These are phyloP conservation scores for Piprites chloris DNA, from an alignment of 2,113 vertebrate genomes.

Conservation along the genomic window DNA sequence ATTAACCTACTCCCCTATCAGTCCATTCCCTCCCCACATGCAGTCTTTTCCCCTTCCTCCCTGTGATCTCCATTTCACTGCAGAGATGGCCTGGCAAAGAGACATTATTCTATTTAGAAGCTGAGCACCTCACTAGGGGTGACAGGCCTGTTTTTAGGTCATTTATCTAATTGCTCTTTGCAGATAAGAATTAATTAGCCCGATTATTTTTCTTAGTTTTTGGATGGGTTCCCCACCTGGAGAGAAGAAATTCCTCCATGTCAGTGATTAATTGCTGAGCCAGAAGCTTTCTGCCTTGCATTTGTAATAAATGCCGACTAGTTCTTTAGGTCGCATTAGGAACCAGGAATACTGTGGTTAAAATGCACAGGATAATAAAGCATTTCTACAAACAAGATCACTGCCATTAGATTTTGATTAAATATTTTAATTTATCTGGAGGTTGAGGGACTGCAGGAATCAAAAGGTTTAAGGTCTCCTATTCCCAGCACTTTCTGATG, in stretches of 20 bases:
- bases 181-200: slow-evolving; percentile 99
- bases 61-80: slow-evolving; percentile 75
- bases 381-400: slow-evolving; percentile 74
- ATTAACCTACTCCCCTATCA: slow-evolving; percentile 84
- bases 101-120: slow-evolving; percentile 84
- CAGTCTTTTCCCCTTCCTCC: slow-evolving; percentile 51
- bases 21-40: slow-evolving; percentile 57
- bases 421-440: slow-evolving; percentile 76
- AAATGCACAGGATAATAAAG: slow-evolving; percentile 71
- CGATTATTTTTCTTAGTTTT: slow-evolving; percentile 94
- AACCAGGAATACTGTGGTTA: slow-evolving; percentile 67
- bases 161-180: slow-evolving; percentile 97
- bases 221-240: slow-evolving; percentile 96
- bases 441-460: slow-evolving; percentile 10
- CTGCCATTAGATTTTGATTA: slow-evolving; percentile 71
- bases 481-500: not conserved
- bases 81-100: slow-evolving; percentile 77
- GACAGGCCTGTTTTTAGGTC: slow-evolving; percentile 87
- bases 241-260: slow-evolving; percentile 91
- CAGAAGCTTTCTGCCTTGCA: slow-evolving; percentile 86
- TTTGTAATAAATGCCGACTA: slow-evolving; percentile 79
- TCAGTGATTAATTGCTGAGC: slow-evolving; percentile 94
- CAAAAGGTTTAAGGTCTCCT: slow-evolving; percentile 21
- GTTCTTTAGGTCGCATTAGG: slow-evolving; percentile 74
- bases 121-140: slow-evolving; percentile 87